Conservation (phyloP, 2,888 invertebrate genomes). For the Conomelus anceps region DNA sequence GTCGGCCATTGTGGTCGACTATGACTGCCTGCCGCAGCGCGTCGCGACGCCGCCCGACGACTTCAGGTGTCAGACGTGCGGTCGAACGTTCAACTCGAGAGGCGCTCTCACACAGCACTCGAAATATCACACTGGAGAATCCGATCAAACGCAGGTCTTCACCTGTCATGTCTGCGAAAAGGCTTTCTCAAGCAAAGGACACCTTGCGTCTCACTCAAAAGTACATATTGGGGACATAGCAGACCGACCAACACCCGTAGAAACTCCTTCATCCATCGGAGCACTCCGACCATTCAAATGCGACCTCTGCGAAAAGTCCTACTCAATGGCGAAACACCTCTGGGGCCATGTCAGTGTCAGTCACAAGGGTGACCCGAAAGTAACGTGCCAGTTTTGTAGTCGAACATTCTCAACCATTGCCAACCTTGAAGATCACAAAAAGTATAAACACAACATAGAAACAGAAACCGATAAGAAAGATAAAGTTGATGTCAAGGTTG, state of each 20-base stretch:
- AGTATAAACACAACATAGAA: slow-evolving; percentile 39
- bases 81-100: slow-evolving; percentile 27
- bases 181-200: slow-evolving; percentile 45
- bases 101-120: slow-evolving; percentile 25
- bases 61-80: slow-evolving; percentile 26
- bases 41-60: slow-evolving; percentile 1
- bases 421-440: slow-evolving; percentile 45
- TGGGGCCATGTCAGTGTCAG: slow-evolving; percentile 46
- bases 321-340: slow-evolving; percentile 45
- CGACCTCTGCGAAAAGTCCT: slow-evolving; percentile 45
- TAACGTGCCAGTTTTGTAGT: slow-evolving; percentile 43
- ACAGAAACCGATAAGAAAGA: not conserved
- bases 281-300: slow-evolving; percentile 42
- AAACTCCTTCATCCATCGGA: not conserved
- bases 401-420: slow-evolving; percentile 44
- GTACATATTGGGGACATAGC: slow-evolving; percentile 41
- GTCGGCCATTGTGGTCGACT: not conserved
- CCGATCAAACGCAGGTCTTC: slow-evolving; percentile 23
- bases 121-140: slow-evolving; percentile 22
- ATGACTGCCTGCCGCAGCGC: not conserved
- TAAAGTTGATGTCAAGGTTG: not conserved
- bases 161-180: slow-evolving; percentile 36
- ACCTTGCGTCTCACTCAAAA: slow-evolving; percentile 43
- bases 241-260: not conserved
- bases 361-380: slow-evolving; percentile 45